Percentiles rank a stretch among this genome's conserved stretches.
Conservation (phyloP, 2,113 vertebrate genomes). For the Tilapia sparmanii region DNA sequence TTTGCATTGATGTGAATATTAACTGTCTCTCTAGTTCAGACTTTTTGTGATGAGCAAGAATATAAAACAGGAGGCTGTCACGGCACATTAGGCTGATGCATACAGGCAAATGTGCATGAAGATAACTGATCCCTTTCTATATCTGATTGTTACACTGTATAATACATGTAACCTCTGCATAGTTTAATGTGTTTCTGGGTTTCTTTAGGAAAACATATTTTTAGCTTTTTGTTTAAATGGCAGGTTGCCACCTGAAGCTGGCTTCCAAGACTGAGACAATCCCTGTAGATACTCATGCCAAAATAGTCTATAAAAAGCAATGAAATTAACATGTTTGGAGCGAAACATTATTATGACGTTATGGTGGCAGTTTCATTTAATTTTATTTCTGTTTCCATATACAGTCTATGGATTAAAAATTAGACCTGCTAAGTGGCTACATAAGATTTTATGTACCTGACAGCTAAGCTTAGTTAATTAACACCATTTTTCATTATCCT, state of each 20-base stretch:
- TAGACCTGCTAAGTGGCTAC: fast-evolving
- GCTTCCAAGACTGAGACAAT: neutral
- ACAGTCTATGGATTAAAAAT: neutral
- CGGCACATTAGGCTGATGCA: neutral
- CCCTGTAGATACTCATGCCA: fast-evolving
- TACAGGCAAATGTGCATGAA: neutral
- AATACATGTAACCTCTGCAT: neutral
- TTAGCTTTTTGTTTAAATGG: neutral
- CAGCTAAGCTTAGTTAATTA: neutral
- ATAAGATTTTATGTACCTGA: neutral
- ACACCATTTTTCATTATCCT: neutral
- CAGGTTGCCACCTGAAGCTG: neutral
- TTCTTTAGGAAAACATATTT: neutral
- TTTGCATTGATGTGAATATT: neutral
- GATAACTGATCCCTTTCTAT: neutral
- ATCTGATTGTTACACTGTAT: fast-evolving
- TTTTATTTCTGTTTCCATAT: neutral
- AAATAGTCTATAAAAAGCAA: neutral
- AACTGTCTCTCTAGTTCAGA: neutral
- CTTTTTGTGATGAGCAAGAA: neutral
- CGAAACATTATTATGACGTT: fast-evolving
- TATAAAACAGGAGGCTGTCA: neutral
- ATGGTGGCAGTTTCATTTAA: fast-evolving
- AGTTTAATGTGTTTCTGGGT: neutral
- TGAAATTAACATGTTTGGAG: neutral